Conservation (phyloP, 30 jellyfish, hydroid and myxozoan genomes). For the Sanderia malayensis region DNA sequence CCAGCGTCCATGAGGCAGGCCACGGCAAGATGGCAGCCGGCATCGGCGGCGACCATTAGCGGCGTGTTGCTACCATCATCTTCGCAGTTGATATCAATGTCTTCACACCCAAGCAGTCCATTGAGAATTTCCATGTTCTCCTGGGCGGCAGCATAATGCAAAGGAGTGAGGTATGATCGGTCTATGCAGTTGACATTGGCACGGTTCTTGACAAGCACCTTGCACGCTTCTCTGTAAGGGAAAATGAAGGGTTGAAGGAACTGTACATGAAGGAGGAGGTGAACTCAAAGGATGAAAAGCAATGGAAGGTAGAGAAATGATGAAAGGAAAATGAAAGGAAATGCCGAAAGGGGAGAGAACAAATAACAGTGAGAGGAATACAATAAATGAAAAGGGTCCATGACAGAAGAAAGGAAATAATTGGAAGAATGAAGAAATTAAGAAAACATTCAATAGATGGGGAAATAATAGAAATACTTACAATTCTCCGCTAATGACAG, state of each 20-base stretch:
- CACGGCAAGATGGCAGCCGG: conserved; percentile 32
- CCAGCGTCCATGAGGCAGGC: conserved; percentile 26
- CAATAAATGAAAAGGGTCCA: too few relatives aligned
- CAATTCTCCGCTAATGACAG: conserved; percentile 25
- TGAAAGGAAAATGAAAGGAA: too few relatives aligned
- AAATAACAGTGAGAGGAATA: too few relatives aligned
- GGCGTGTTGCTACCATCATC: conserved; percentile 46
- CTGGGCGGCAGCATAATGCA: conserved; percentile 42
- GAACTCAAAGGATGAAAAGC: too few relatives aligned
- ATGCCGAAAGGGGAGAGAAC: too few relatives aligned
- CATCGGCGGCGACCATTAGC: conserved; percentile 43
- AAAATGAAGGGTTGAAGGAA: too few relatives aligned
- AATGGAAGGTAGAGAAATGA: too few relatives aligned
- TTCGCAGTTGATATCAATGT: conserved; percentile 8
- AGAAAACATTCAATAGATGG: too few relatives aligned
- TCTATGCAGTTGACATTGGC: conserved; percentile 21
- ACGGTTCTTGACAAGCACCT: conserved; percentile 1
- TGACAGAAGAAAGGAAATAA: too few relatives aligned
- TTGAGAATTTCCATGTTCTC: conserved; percentile 14
- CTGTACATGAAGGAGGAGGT: too few relatives aligned
- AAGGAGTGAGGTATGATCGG: conserved; percentile 32
- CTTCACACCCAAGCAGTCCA: background rate
- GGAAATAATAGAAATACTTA: too few relatives aligned
- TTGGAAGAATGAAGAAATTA: too few relatives aligned
- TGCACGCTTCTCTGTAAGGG: conserved; percentile 35